Evolutionary conservation across 1,140 invertebrate genomes (phyloP).

Genomic region (Calephelis nemesis): DNA sequence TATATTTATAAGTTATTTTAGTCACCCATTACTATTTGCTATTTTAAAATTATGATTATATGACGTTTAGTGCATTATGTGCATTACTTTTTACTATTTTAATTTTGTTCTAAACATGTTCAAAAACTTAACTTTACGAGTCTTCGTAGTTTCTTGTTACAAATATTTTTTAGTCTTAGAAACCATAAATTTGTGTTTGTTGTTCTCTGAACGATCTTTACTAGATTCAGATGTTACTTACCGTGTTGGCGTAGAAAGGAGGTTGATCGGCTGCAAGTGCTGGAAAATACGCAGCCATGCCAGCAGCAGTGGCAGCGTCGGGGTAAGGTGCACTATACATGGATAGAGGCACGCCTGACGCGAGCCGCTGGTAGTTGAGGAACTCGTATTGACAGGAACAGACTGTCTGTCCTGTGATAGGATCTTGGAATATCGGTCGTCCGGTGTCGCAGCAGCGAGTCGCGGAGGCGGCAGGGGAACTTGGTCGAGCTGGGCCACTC

Average conservation of each 20-base stretch:
- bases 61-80: too few species aligned
- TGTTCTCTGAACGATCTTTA: too few species aligned
- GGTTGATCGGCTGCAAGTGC: slow-evolving; percentile 89
- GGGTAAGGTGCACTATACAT: slow-evolving; percentile 89
- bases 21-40: too few species aligned
- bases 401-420: slow-evolving; percentile 93
- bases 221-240: slow-evolving; percentile 77
- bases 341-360: slow-evolving; percentile 84
- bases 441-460: slow-evolving; percentile 94
- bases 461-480: slow-evolving; percentile 77
- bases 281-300: slow-evolving; percentile 90
- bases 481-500: slow-evolving; percentile 76
- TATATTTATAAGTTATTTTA: too few species aligned
- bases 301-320: slow-evolving; percentile 85
- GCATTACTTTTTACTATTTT: too few species aligned
- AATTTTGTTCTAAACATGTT: too few species aligned
- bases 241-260: slow-evolving; percentile 89
- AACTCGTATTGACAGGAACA: slow-evolving; percentile 95
- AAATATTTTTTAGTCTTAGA: too few species aligned
- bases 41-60: too few species aligned
- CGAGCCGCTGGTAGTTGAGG: slow-evolving; percentile 89
- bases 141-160: too few species aligned
- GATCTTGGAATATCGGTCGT: slow-evolving; percentile 93
- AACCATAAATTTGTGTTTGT: too few species aligned
- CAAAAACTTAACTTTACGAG: too few species aligned